Percentiles rank a stretch among this genome's conserved stretches.
phyloP scores from a whole-genome alignment of 1,140 invertebrate genomes.

The Subanguina moxae region DNA sequence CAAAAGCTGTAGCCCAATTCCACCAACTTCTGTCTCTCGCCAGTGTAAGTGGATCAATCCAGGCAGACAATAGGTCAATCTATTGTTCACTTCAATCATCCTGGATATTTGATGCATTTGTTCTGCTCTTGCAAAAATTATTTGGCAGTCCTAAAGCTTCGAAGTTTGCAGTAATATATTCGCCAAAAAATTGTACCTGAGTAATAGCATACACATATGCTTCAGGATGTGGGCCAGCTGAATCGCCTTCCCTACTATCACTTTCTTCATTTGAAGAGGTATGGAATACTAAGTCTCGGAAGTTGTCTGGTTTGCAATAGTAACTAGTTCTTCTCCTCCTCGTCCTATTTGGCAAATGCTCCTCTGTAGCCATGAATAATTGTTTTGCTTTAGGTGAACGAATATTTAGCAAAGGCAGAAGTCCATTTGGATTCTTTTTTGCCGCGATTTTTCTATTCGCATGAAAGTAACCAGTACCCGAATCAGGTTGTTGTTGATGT shows the following conservation, averaged over 20 bases:
- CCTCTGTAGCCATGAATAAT: background rate
- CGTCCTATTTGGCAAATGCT: no score
- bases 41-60: constrained; percentile 30
- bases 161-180: no score
- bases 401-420: background rate
- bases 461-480: no score
- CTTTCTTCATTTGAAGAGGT: no score
- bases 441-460: background rate
- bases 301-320: no score
- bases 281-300: no score
- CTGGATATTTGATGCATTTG: constrained; percentile 24
- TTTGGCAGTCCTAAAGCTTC: constrained; percentile 27
- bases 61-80: constrained; percentile 31
- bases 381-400: background rate
- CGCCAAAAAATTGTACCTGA: constrained; percentile 5
- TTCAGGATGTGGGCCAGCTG: no score
- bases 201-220: constrained; percentile 24
- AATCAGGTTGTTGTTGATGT: no score
- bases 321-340: no score
- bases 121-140: constrained; percentile 29
- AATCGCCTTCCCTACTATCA: no score
- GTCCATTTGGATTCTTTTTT: background rate
- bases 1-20: constrained; percentile 26
- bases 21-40: constrained; percentile 14
- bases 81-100: constrained; percentile 10